phyloP scores from a whole-genome alignment of 92 coral and sea anemone genomes.

The Epizoanthus ramosus region DNA sequence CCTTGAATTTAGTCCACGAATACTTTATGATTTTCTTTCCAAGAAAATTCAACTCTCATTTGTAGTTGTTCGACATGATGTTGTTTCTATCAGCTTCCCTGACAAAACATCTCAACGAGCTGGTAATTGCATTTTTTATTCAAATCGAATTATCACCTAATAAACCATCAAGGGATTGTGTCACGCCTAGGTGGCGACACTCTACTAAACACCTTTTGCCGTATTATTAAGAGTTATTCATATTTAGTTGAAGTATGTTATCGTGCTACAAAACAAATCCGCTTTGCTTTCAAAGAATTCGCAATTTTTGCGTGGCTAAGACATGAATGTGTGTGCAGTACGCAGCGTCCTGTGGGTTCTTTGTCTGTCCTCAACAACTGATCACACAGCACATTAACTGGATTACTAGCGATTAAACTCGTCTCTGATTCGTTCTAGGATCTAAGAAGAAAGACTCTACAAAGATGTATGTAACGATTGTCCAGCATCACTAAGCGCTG shows the following conservation, averaged over 20 bases:
- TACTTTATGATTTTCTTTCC: too few species aligned
- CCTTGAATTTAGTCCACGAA: too few species aligned
- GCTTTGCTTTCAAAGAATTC: not conserved
- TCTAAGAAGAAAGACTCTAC: not conserved
- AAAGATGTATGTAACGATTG: too few species aligned
- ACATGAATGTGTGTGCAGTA: not conserved
- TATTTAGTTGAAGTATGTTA: not conserved
- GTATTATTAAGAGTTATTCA: not conserved
- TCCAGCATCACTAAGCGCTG: not conserved
- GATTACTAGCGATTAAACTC: not conserved
- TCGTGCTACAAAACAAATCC: constrained; percentile 6
- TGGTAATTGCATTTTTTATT: constrained; percentile 33
- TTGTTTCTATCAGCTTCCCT: not conserved
- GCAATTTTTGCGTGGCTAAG: not conserved
- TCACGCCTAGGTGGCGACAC: constrained; percentile 40
- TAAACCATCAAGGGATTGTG: constrained; percentile 31
- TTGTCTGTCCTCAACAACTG: constrained; percentile 12
- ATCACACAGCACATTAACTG: not conserved
- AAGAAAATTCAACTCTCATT: not conserved
- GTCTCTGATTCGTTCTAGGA: not conserved
- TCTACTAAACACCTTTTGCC: not conserved
- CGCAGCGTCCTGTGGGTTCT: not conserved
- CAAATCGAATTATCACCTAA: constrained; percentile 60
- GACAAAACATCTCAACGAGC: constrained; percentile 46
- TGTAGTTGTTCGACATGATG: not conserved